Evolutionary conservation across 2,888 invertebrate species (phyloP).

Genomic region (Chrysomela aeneicollis): DNA sequence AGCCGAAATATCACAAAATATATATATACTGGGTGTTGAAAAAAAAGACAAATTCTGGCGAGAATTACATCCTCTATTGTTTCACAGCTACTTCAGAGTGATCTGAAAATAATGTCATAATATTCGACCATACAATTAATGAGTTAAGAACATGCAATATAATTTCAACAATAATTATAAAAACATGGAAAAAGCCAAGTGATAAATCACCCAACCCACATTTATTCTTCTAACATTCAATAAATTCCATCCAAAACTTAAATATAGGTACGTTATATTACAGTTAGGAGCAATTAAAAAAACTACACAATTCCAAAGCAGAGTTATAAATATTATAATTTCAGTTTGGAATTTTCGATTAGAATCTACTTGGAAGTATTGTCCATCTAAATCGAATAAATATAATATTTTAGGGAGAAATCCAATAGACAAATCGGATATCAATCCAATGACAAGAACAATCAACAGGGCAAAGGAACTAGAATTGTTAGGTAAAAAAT

Average conservation of each 20-base stretch:
- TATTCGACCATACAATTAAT: background rate
- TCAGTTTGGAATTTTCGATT: too few species aligned
- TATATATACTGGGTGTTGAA: too few species aligned
- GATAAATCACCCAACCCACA: background rate
- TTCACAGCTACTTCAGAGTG: background rate
- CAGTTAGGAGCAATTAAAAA: too few species aligned
- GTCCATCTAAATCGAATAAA: too few species aligned
- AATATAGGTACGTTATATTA: background rate
- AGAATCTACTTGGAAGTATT: too few species aligned
- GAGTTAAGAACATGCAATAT: background rate
- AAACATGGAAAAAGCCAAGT: background rate
- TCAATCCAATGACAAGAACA: too few species aligned
- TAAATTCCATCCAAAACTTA: slow-evolving; percentile 1
- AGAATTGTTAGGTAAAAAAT: background rate
- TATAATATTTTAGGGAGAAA: background rate
- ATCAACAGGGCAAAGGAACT: background rate
- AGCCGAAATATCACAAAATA: too few species aligned
- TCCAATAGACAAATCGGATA: background rate
- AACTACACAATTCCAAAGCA: too few species aligned
- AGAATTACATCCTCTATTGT: background rate
- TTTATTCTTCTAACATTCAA: background rate
- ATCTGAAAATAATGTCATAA: background rate
- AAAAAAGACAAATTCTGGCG: too few species aligned
- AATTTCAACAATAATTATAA: background rate
- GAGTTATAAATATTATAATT: too few species aligned